Conservation (phyloP, 2,797 vertebrate species). For the Hippoglossus hippoglossus region DNA sequence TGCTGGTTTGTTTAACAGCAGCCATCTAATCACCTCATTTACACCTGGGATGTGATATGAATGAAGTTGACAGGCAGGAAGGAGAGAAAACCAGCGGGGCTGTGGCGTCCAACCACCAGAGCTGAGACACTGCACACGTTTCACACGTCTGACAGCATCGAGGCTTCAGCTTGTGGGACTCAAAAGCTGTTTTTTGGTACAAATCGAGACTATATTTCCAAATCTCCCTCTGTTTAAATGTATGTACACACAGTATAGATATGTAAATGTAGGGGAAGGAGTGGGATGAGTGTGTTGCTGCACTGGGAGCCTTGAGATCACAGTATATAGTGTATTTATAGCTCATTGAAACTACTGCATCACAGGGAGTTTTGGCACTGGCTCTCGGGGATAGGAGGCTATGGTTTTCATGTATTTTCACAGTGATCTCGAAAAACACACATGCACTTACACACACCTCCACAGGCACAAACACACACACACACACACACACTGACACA, state of each 20-base stretch:
- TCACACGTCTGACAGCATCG: background rate
- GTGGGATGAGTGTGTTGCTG: conserved; percentile 66
- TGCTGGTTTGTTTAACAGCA: conserved; percentile 20
- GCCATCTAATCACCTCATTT: conserved; percentile 45
- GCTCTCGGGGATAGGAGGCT: conserved; percentile 63
- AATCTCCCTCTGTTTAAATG: background rate
- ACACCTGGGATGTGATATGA: conserved; percentile 25
- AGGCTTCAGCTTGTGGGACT: conserved; percentile 12
- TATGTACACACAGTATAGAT: conserved; percentile 4
- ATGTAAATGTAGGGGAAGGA: conserved; percentile 20
- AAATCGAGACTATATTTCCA: conserved; percentile 1
- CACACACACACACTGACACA: background rate
- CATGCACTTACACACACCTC: background rate
- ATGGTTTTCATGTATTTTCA: conserved; percentile 76
- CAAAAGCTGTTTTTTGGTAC: background rate
- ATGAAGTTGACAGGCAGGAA: conserved; percentile 18
- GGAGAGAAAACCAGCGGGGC: conserved; percentile 10
- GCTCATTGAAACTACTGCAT: conserved; percentile 75
- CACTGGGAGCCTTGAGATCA: conserved; percentile 65
- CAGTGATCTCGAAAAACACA: conserved; percentile 43
- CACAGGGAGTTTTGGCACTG: conserved; percentile 73
- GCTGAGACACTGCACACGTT: background rate
- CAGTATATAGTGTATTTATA: conserved; percentile 76
- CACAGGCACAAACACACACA: background rate
- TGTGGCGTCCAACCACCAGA: background rate